Percentiles rank a stretch among this genome's conserved stretches.
Evolutionary conservation across 2,113 vertebrate genomes (phyloP).

Genomic region (Anser cygnoides): DNA sequence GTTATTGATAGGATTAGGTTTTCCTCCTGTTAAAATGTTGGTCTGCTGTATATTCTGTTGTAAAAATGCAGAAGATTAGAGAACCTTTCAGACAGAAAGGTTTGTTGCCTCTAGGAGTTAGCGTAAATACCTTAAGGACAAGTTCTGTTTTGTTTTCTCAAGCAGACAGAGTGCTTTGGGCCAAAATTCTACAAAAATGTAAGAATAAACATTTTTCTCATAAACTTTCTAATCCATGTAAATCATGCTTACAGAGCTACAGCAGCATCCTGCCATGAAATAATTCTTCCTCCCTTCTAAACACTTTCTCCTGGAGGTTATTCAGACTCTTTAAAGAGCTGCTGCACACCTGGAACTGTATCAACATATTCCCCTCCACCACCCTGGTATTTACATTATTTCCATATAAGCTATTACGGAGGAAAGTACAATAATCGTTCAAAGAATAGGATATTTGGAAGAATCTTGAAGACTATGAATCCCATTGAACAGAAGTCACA

Average conservation of each 20-base stretch:
- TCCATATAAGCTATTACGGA: background rate
- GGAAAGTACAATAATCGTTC: background rate
- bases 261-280: background rate
- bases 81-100: background rate
- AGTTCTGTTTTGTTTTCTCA: background rate
- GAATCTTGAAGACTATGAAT: background rate
- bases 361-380: background rate
- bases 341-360: background rate
- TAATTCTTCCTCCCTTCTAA: background rate
- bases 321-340: background rate
- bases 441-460: background rate
- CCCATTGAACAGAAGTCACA: background rate
- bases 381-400: background rate
- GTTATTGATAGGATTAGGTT: background rate
- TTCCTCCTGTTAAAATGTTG: background rate
- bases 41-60: background rate
- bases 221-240: background rate
- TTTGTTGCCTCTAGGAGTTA: background rate
- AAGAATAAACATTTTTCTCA: background rate
- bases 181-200: background rate
- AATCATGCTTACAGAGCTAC: background rate
- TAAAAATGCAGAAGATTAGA: background rate
- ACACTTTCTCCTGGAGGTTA: background rate
- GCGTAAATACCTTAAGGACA: background rate
- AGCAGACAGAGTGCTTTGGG: background rate